These are phyloP conservation scores for Drosophila leontia DNA, from an alignment of 1,140 invertebrate species.

Conservation along the genomic window DNA sequence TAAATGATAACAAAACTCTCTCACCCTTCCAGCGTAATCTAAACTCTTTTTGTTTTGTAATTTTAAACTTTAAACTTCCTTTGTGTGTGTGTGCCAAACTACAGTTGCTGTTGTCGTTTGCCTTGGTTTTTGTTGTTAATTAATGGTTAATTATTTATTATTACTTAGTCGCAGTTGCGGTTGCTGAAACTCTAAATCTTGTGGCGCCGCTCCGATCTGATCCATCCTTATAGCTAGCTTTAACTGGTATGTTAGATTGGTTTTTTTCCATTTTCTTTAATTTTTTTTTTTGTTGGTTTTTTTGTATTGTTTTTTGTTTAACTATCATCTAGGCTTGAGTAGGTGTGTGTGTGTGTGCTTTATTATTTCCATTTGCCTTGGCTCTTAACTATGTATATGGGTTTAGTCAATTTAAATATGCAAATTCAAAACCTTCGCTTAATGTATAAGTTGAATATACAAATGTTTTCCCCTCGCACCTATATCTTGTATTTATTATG, in stretches of 20 bases:
- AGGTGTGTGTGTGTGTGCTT: slow-evolving; percentile 53
- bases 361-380: slow-evolving; percentile 70
- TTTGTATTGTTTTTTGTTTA: slow-evolving; percentile 13
- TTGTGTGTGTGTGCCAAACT: slow-evolving; percentile 46
- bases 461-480: slow-evolving; percentile 48
- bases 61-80: slow-evolving; percentile 38
- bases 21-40: slow-evolving; percentile 30
- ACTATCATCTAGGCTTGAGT: slow-evolving; percentile 60
- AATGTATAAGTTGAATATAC: slow-evolving; percentile 75
- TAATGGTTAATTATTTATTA: slow-evolving; percentile 67
- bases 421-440: slow-evolving; percentile 80
- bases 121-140: slow-evolving; percentile 11
- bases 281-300: slow-evolving; percentile 4
- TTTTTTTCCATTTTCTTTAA: slow-evolving; percentile 4
- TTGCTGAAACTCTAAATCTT: slow-evolving; percentile 82
- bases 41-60: slow-evolving; percentile 21
- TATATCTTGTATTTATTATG: slow-evolving; percentile 43
- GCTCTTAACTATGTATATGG: slow-evolving; percentile 34
- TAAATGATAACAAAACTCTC: slow-evolving; percentile 73
- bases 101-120: slow-evolving; percentile 44
- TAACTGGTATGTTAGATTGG: slow-evolving; percentile 52
- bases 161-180: slow-evolving; percentile 54
- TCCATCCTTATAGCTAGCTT: slow-evolving; percentile 51
- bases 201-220: slow-evolving; percentile 59
- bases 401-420: slow-evolving; percentile 66